phyloP scores from a whole-genome alignment of 1,140 invertebrate genomes.

The Delia radicum region DNA sequence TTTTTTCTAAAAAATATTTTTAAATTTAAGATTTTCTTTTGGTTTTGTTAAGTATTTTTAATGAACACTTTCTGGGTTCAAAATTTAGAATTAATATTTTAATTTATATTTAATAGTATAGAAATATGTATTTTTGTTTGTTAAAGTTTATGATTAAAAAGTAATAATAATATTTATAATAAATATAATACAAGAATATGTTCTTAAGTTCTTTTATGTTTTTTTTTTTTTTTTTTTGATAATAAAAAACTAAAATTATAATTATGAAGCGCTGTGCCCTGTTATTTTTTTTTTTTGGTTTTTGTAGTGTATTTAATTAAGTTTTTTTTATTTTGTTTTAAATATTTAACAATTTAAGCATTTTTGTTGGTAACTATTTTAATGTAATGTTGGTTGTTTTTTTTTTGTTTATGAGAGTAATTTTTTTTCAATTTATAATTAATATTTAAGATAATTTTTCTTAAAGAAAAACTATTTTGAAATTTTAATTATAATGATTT shows the following conservation, averaged over 20 bases:
- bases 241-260: constrained; percentile 5
- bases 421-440: neutral
- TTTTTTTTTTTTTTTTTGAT: neutral
- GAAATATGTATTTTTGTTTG: constrained; percentile 23
- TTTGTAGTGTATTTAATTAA: constrained; percentile 7
- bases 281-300: constrained; percentile 5
- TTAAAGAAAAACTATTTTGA: neutral
- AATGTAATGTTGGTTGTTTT: neutral
- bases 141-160: constrained; percentile 7
- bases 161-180: constrained; percentile 20
- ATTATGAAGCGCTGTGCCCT: constrained; percentile 20
- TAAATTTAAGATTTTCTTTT: neutral
- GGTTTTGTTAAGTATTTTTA: constrained; percentile 30
- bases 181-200: constrained; percentile 16
- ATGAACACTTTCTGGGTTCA: constrained; percentile 33
- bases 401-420: neutral
- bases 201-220: neutral
- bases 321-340: neutral
- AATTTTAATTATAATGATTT: neutral
- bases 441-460: neutral
- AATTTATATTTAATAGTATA: neutral
- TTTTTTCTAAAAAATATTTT: neutral
- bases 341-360: constrained; percentile 21
- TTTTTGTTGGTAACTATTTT: neutral
- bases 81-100: constrained; percentile 17